phyloP scores from a whole-genome alignment of 2,888 invertebrate species.

The Pseudococcus viburni region DNA sequence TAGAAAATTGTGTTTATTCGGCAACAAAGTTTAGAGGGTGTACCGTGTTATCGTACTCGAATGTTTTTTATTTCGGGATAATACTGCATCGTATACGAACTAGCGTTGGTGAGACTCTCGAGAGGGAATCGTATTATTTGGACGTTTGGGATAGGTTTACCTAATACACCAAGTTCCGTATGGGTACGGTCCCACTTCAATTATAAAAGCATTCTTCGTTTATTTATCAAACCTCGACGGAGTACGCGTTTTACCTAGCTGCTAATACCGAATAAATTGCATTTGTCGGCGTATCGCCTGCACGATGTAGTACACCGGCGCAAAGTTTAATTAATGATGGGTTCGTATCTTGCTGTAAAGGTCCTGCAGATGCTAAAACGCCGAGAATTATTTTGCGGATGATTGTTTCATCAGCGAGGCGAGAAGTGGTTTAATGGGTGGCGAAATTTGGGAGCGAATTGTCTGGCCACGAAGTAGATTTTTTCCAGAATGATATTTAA shows the following conservation, averaged over 20 bases:
- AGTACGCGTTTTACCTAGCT: slow-evolving; percentile 6
- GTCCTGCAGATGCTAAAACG: neutral
- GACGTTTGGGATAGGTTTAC: slow-evolving; percentile 49
- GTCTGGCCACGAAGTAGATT: neutral
- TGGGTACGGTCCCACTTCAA: slow-evolving; percentile 29
- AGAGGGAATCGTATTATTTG: slow-evolving; percentile 43
- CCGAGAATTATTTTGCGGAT: neutral
- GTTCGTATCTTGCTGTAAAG: neutral
- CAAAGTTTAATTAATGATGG: slow-evolving; percentile 26
- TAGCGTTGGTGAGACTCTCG: slow-evolving; percentile 8
- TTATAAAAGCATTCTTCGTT: slow-evolving; percentile 49
- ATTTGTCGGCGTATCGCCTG: neutral
- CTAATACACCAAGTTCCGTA: slow-evolving; percentile 41
- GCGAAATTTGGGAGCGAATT: neutral
- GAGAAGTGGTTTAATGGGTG: neutral
- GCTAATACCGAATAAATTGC: slow-evolving; percentile 49
- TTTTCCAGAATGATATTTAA: too few species aligned
- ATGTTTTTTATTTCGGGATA: slow-evolving; percentile 24
- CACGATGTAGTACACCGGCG: neutral
- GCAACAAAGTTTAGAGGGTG: slow-evolving; percentile 17
- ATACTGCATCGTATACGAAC: neutral
- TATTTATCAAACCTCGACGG: slow-evolving; percentile 46
- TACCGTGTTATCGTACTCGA: slow-evolving; percentile 30
- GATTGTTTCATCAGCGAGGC: neutral
- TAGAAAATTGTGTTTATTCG: slow-evolving; percentile 47